Percentiles rank a stretch among this genome's conserved stretches.
These are phyloP conservation scores for Excalfactoria chinensis DNA, from an alignment of 2,113 vertebrate genomes.

Conservation along the genomic window DNA sequence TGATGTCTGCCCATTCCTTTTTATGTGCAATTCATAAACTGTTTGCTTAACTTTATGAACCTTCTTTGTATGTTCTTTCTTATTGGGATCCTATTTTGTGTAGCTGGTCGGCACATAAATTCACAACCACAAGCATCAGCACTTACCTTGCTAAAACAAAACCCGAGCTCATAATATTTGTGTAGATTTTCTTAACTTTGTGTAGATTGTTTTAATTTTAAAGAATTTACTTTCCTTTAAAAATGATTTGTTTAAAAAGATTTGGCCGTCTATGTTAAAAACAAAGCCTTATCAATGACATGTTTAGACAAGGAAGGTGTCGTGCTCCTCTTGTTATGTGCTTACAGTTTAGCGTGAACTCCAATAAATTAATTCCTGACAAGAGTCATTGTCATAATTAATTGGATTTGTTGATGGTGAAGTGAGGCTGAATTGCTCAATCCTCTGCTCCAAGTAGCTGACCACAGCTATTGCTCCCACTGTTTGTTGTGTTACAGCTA, in stretches of 20 bases:
- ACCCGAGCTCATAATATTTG: background rate
- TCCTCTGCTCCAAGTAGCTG: conserved; percentile 32
- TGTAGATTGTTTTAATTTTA: background rate
- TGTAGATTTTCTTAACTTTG: background rate
- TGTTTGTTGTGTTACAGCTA: background rate
- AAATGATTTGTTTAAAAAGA: background rate
- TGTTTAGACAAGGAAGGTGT: background rate
- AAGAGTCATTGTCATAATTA: background rate
- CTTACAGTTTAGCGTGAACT: background rate
- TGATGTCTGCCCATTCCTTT: background rate
- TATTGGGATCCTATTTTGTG: background rate
- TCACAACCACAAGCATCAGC: background rate
- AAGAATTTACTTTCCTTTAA: background rate
- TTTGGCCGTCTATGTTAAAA: background rate
- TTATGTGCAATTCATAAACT: background rate
- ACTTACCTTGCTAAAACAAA: too few relatives aligned
- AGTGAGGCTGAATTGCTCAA: conserved; percentile 30
- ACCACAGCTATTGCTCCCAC: background rate
- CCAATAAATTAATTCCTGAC: background rate
- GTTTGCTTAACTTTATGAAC: background rate
- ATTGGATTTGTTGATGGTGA: conserved; percentile 31
- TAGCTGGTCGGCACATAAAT: background rate
- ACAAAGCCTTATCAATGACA: background rate
- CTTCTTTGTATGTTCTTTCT: background rate
- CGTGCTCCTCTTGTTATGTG: background rate